A percentile compares a stretch with the other conserved stretches of the same genome.
Evolutionary conservation across 2,797 vertebrate genomes (phyloP).

Genomic region (Chloroceryle inda): DNA sequence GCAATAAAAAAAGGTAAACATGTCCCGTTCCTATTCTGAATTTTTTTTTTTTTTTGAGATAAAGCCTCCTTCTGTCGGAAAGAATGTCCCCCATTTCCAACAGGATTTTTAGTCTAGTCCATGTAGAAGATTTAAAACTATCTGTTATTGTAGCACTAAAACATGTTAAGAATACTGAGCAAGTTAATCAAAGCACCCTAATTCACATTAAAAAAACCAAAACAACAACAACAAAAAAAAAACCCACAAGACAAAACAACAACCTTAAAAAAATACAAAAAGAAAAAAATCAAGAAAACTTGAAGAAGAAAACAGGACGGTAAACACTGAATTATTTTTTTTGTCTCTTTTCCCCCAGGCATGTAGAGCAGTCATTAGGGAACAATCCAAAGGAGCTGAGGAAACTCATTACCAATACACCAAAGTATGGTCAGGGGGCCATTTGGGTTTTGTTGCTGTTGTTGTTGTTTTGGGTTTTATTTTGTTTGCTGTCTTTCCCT

Average conservation of each 20-base stretch:
- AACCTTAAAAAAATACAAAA: not conserved
- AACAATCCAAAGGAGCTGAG: constrained; percentile 10
- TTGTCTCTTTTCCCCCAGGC: not conserved
- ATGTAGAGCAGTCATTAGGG: not conserved
- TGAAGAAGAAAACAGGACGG: not conserved
- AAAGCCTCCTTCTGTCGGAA: not conserved
- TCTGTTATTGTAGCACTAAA: not conserved
- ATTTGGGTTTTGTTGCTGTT: accelerated
- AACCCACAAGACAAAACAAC: not conserved
- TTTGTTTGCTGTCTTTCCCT: not conserved
- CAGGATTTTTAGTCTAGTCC: not conserved
- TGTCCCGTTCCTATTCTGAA: not conserved
- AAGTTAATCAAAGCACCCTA: not conserved
- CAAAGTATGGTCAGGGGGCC: not conserved
- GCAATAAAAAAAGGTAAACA: accelerated
- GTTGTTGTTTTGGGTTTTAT: too few relatives aligned
- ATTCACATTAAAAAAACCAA: not conserved
- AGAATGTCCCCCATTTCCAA: not conserved
- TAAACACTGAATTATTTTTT: not conserved
- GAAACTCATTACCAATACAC: not conserved
- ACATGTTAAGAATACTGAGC: accelerated
- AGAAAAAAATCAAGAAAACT: not conserved
- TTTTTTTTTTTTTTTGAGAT: not conserved
- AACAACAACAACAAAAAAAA: not conserved
- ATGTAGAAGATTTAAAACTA: not conserved